A percentile compares a stretch with the other conserved stretches of the same genome.
These are phyloP conservation scores for Brachionus manjavacas DNA, from an alignment of 1,140 invertebrate species.

Conservation along the genomic window DNA sequence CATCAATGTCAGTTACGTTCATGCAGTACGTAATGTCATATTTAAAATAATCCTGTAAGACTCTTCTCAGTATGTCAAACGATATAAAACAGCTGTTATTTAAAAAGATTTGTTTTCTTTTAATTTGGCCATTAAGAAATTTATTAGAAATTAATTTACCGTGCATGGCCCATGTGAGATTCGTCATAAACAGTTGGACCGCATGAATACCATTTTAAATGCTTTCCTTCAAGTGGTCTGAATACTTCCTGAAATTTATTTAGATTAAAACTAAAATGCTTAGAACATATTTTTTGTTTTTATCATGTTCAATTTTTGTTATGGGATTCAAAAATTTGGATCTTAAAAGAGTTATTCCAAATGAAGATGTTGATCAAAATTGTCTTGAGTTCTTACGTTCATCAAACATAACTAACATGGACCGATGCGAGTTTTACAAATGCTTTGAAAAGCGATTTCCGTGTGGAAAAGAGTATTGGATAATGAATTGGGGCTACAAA, in stretches of 20 bases:
- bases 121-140: too few species aligned
- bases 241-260: conserved; percentile 68
- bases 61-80: conserved; percentile 90
- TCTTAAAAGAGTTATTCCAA: not conserved
- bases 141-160: conserved; percentile 60
- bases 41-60: conserved; percentile 86
- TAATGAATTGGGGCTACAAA: conserved; percentile 41
- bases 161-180: conserved; percentile 98
- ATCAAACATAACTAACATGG: not conserved
- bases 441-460: conserved; percentile 40
- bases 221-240: conserved; percentile 72
- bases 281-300: not conserved
- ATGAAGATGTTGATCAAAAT: not conserved
- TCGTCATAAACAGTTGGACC: conserved; percentile 96
- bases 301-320: not conserved
- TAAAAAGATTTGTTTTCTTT: not conserved
- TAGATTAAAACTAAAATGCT: conserved; percentile 42
- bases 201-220: conserved; percentile 91
- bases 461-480: conserved; percentile 40
- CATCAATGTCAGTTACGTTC: conserved; percentile 98
- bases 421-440: conserved; percentile 34
- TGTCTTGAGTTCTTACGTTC: not conserved
- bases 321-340: not conserved
- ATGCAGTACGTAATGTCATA: conserved; percentile 93
- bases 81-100: conserved; percentile 86